Base-by-base conservation (phyloP, 2,113 vertebrate genomes). In the Sander lucioperca region DNA sequence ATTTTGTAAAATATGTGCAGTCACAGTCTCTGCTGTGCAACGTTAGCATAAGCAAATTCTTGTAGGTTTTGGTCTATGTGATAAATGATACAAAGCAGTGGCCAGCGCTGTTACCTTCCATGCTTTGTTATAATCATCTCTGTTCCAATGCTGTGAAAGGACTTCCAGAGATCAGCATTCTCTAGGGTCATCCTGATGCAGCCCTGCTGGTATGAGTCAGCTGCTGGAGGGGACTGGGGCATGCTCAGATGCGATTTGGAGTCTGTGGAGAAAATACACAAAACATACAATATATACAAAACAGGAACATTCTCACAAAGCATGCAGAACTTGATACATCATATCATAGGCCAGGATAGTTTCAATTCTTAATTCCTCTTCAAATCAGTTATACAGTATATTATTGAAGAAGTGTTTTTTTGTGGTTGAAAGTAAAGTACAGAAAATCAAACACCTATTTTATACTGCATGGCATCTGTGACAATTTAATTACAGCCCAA, bases 111-210 rank as follows among this genome's bases (percentile, higher is more conserved):
- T 93, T 92, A 96, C 96, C 97, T 94, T 87, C 96, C 96, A 0
- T 96, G 95, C 62, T 97, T 97, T 73, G 96, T 97, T 85, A 97
- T 96, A 67, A 97, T 95, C 97, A 97, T 97, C 88, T 97, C 97
- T 0, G 97, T 97, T 43, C 95, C 96, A 3, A 94, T 90, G 75
- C 89, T 91, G 73, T 96, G 92, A 61, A 97, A 97, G 72, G 96
- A 94, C 84, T 94, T 95, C 97, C 97, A 97, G 69, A 97, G 96
- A 16, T 89, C 91, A 61, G 92, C 75, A 57, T 97, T 95, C 80
- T 96, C 95, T 0, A 97, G 94, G 15, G 92, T 95, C 84, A 96
- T 94, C 74, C 83, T 91, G 18, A 96, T 88, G 86, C 86, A 90
- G 86, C 89, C 91, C 79, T 94, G 94, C 0, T 93, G 88, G 82